Conservation (phyloP, 1,140 invertebrate genomes). For the Paraescarpia echinospica region DNA sequence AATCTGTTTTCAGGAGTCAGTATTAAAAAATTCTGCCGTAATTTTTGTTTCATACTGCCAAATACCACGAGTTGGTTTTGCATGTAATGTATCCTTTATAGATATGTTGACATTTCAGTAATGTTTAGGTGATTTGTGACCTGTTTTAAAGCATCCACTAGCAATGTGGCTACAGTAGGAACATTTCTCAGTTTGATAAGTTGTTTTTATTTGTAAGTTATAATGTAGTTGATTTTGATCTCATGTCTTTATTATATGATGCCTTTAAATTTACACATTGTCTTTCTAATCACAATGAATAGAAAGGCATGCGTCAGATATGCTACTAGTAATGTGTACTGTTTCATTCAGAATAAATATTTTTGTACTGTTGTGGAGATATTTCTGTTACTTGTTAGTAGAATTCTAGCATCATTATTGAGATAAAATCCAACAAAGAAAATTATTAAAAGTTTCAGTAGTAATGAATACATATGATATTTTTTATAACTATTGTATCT, state of each 20-base stretch:
- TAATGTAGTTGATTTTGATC: neutral
- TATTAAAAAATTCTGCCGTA: neutral
- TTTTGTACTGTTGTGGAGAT: conserved; percentile 1
- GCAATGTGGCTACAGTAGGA: neutral
- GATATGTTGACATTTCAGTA: neutral
- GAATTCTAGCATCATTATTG: neutral
- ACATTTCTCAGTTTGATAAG: neutral
- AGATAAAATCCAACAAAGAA: neutral
- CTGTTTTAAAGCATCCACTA: neutral
- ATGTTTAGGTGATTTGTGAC: neutral
- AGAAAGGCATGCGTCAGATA: neutral
- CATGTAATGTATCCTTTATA: neutral
- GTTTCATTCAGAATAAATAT: neutral
- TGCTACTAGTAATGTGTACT: neutral
- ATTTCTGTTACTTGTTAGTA: neutral
- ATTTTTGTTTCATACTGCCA: neutral
- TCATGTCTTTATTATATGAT: neutral
- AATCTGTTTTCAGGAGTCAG: neutral
- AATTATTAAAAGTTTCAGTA: too few relatives aligned
- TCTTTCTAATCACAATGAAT: neutral
- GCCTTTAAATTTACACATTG: neutral
- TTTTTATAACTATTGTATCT: too few relatives aligned
- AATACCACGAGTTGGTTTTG: neutral
- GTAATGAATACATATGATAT: too few relatives aligned
- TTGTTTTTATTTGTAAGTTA: neutral